Evolutionary conservation across 2,113 vertebrate genomes (phyloP).

Genomic region (Vireo altiloquus): DNA sequence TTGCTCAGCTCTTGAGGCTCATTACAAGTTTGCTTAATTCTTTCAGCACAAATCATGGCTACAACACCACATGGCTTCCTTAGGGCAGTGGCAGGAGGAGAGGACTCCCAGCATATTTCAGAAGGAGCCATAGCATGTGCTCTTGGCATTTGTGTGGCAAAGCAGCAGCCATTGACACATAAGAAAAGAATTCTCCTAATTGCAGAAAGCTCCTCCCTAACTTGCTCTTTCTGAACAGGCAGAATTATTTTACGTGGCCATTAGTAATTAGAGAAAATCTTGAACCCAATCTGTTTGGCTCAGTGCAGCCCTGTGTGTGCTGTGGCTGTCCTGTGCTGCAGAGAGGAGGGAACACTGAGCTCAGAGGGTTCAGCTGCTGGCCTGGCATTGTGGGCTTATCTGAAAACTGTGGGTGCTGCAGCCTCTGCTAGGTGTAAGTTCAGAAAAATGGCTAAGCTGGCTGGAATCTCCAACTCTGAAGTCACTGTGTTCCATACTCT

Average conservation of each 20-base stretch:
- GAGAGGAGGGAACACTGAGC: neutral
- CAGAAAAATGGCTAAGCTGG: neutral
- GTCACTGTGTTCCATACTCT: neutral
- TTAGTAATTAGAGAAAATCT: neutral
- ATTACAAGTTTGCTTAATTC: neutral
- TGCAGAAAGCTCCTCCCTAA: neutral
- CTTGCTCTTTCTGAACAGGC: neutral
- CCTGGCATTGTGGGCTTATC: neutral
- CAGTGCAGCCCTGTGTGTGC: neutral
- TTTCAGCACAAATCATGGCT: neutral
- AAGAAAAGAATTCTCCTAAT: neutral
- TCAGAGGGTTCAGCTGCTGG: neutral
- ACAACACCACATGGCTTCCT: neutral
- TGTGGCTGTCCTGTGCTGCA: neutral
- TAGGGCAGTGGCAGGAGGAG: neutral
- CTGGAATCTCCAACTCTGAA: neutral
- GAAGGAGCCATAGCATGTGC: neutral
- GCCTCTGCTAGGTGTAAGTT: neutral
- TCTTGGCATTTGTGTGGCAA: neutral
- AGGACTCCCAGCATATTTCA: neutral
- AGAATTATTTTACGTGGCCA: neutral
- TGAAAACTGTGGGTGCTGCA: neutral
- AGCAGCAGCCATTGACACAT: neutral
- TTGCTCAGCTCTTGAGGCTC: neutral
- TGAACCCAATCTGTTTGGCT: rapidly evolving